Conservation (phyloP, 2,888 invertebrate genomes). For the Morinoia aosen region DNA sequence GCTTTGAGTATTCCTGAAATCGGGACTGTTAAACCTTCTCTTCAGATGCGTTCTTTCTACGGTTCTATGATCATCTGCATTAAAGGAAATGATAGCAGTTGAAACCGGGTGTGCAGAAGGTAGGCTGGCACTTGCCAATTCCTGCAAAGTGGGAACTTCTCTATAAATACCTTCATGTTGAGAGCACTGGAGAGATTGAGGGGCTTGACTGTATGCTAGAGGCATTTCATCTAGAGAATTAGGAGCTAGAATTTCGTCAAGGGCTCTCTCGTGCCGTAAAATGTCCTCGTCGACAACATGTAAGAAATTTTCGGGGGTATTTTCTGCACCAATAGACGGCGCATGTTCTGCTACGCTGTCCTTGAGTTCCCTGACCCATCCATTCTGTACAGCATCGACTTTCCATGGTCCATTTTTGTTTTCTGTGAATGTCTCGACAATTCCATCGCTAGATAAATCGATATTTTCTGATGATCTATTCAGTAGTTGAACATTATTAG, state of each 20-base stretch:
- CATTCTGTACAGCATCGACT: background rate
- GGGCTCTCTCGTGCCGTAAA: constrained; percentile 40
- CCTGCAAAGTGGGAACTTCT: constrained; percentile 43
- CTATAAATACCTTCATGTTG: background rate
- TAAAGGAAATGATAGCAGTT: constrained; percentile 39
- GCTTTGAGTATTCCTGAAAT: background rate
- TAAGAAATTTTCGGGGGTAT: background rate
- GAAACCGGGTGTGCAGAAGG: constrained; percentile 18
- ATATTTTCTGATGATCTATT: background rate
- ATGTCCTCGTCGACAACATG: constrained; percentile 26
- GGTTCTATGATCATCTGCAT: background rate
- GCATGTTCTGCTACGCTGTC: background rate
- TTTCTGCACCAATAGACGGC: background rate
- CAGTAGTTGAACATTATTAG: background rate
- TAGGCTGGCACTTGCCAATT: constrained; percentile 43
- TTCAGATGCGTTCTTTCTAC: constrained; percentile 34
- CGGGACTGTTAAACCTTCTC: constrained; percentile 40
- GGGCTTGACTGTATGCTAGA: background rate
- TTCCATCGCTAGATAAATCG: background rate
- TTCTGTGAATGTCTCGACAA: background rate
- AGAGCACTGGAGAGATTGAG: constrained; percentile 22
- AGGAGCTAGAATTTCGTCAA: constrained; percentile 31
- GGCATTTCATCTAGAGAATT: background rate
- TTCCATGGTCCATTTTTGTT: background rate
- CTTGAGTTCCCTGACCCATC: background rate